Conservation (phyloP, 2,888 invertebrate genomes). For the Trachelus troglodyta region DNA sequence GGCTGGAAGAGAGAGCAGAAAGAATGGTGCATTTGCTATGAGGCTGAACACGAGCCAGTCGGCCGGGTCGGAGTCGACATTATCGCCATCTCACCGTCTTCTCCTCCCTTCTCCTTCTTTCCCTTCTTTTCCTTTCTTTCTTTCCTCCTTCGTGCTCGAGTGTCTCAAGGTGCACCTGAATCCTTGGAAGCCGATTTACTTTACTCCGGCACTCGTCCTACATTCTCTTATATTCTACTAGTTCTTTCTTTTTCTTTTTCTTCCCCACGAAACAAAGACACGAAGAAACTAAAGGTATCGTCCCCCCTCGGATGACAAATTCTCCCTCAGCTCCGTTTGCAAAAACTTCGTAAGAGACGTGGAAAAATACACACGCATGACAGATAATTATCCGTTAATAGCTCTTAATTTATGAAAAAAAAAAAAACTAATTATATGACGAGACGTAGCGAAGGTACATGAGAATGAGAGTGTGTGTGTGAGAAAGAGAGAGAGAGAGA, state of each 20-base stretch:
- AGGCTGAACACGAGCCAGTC: not conserved
- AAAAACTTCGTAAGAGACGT: constrained; percentile 20
- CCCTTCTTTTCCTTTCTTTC: too few species aligned
- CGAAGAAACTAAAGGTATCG: not conserved
- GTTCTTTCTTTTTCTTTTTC: constrained; percentile 19
- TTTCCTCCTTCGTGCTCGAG: too few species aligned
- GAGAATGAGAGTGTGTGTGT: constrained; percentile 4
- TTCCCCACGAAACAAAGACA: not conserved
- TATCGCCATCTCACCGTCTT: too few species aligned
- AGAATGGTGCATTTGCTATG: constrained; percentile 2
- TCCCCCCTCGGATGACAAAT: not conserved
- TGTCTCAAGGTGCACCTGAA: too few species aligned
- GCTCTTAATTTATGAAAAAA: constrained; percentile 53
- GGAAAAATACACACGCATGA: constrained; percentile 52
- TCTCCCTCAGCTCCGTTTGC: not conserved
- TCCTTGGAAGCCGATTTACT: too few species aligned
- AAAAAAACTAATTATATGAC: constrained; percentile 52
- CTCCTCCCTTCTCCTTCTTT: too few species aligned
- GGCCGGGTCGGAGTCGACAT: too few species aligned
- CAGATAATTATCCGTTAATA: constrained; percentile 53
- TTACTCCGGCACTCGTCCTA: too few species aligned
- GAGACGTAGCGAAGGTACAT: constrained; percentile 23
- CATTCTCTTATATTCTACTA: constrained; percentile 10
- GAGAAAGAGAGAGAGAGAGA: not conserved
- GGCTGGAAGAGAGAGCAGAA: constrained; percentile 16